A percentile compares a stretch with the other conserved stretches of the same genome.
These are phyloP conservation scores for Corapipo altera DNA, from an alignment of 2,113 vertebrate genomes.

Conservation along the genomic window DNA sequence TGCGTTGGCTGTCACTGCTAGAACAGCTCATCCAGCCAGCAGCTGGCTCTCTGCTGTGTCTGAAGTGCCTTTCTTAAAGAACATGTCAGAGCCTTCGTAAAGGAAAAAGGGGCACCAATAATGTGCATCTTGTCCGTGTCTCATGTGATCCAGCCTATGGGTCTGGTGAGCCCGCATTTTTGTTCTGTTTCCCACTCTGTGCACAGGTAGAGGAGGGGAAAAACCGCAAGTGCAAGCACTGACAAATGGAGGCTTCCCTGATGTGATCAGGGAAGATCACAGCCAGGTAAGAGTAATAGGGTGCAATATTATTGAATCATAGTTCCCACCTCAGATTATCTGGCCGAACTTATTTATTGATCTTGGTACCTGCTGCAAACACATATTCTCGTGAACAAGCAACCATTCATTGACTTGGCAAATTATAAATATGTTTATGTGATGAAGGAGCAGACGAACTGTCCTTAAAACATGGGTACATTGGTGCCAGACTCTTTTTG, in stretches of 20 bases:
- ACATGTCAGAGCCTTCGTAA: background rate
- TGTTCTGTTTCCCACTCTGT: background rate
- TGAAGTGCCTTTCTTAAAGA: background rate
- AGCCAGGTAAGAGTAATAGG: background rate
- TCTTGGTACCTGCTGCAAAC: background rate
- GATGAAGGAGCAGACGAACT: background rate
- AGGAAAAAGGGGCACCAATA: background rate
- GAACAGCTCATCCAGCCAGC: background rate
- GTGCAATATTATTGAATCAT: background rate
- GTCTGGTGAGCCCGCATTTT: background rate
- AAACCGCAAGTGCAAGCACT: background rate
- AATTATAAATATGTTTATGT: background rate
- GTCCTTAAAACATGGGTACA: background rate
- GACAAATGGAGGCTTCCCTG: background rate
- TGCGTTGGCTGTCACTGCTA: fast-evolving
- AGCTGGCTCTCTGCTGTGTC: background rate
- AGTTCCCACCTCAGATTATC: background rate
- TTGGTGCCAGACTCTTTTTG: background rate
- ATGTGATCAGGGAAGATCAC: background rate
- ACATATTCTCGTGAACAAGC: background rate
- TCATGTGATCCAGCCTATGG: background rate
- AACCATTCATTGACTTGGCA: background rate
- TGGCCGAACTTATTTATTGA: background rate
- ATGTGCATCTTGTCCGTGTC: background rate
- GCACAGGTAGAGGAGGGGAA: background rate